Conservation (phyloP, 2,797 vertebrate genomes). For the Onychomys torridus region DNA sequence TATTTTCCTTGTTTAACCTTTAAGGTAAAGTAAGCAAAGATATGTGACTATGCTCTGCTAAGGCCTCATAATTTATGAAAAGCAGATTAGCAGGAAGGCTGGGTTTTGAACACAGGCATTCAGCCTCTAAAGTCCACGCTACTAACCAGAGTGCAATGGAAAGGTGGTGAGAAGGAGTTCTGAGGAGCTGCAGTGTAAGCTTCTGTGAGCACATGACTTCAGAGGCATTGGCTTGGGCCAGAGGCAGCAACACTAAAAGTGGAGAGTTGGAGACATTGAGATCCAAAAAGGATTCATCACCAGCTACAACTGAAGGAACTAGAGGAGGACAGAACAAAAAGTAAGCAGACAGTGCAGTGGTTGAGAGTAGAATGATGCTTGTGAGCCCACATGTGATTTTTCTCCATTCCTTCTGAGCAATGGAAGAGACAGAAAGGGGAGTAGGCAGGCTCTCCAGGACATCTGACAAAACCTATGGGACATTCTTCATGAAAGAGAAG, state of each 20-base stretch:
- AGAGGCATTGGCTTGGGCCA: background rate
- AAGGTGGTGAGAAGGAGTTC: background rate
- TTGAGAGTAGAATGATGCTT: background rate
- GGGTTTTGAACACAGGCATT: background rate
- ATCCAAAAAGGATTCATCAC: background rate
- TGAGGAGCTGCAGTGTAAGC: background rate
- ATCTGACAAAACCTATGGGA: background rate
- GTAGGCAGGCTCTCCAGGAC: background rate
- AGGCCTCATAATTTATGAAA: background rate
- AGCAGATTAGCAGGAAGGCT: background rate
- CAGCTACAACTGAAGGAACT: background rate
- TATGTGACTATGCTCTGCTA: background rate
- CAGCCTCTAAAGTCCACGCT: background rate
- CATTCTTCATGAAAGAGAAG: background rate
- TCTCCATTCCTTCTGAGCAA: background rate
- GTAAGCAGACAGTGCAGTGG: background rate
- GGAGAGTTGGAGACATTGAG: background rate
- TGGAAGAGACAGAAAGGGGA: fast-evolving
- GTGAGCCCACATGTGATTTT: background rate
- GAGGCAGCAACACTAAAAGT: background rate
- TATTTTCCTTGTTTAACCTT: background rate
- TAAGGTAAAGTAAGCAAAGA: background rate
- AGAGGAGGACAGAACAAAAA: background rate
- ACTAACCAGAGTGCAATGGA: background rate
- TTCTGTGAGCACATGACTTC: background rate